Percentiles rank a stretch among this genome's conserved stretches.
Evolutionary conservation across 2,888 invertebrate species (phyloP).

Genomic region (Rhodophaea formosa): DNA sequence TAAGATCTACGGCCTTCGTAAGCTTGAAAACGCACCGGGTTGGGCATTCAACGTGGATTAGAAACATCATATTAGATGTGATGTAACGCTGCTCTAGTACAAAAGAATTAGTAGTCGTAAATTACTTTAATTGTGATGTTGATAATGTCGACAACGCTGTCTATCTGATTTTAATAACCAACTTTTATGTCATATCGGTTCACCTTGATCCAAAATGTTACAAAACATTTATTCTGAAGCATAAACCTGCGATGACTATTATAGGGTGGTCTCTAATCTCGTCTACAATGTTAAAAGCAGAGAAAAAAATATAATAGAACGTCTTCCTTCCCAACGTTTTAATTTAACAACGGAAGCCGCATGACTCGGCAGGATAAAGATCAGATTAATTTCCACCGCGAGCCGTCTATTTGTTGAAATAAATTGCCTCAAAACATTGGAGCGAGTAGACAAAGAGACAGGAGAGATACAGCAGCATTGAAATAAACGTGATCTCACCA

Average conservation of each 20-base stretch:
- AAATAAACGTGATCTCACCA: slow-evolving; percentile 68
- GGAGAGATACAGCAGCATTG: slow-evolving; percentile 42
- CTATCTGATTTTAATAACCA: not conserved
- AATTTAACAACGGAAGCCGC: slow-evolving; percentile 75
- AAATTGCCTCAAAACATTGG: slow-evolving; percentile 57
- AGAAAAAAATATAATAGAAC: slow-evolving; percentile 56
- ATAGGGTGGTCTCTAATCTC: slow-evolving; percentile 26
- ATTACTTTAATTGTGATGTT: not conserved
- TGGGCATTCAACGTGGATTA: slow-evolving; percentile 48
- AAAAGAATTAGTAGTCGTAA: not conserved
- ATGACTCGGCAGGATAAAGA: slow-evolving; percentile 71
- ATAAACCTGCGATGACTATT: slow-evolving; percentile 11
- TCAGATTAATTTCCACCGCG: slow-evolving; percentile 69
- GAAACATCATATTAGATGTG: slow-evolving; percentile 33
- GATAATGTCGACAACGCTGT: not conserved
- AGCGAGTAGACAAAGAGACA: slow-evolving; percentile 52
- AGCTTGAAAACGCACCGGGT: slow-evolving; percentile 40
- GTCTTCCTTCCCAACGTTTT: slow-evolving; percentile 64
- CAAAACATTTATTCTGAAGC: not conserved
- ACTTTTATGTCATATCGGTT: not conserved
- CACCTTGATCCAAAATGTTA: not conserved
- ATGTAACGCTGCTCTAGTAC: slow-evolving; percentile 13
- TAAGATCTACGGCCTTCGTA: slow-evolving; percentile 50
- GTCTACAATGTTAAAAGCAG: slow-evolving; percentile 37
- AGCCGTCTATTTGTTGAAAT: slow-evolving; percentile 48